Percentiles rank a stretch among this genome's conserved stretches.
Conservation (phyloP, 2,888 invertebrate species). For the Villa cingulata region DNA sequence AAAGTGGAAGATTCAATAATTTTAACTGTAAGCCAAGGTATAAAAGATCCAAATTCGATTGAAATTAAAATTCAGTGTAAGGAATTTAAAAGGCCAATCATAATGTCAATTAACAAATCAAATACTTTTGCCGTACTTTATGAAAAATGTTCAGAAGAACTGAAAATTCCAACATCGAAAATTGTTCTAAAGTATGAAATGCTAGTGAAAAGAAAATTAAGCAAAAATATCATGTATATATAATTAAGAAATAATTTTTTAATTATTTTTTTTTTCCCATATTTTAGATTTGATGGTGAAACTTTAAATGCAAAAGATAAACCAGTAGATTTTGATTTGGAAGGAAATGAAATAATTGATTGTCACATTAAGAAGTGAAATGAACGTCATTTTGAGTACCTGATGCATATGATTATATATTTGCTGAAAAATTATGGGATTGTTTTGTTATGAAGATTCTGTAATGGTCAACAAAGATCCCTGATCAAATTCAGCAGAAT, state of each 20-base stretch:
- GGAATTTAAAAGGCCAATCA: conserved; percentile 24
- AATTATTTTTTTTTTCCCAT: neutral
- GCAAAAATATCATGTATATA: neutral
- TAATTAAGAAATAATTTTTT: neutral
- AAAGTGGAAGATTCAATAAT: neutral
- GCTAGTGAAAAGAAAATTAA: neutral
- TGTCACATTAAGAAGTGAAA: too few species aligned
- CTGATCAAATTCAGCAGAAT: too few species aligned
- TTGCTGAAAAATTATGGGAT: too few species aligned
- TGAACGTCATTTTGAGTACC: too few species aligned
- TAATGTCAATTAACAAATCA: conserved; percentile 21
- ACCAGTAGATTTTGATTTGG: conserved; percentile 26
- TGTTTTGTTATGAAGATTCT: too few species aligned
- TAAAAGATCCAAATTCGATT: conserved; percentile 17
- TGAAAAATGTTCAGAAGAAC: conserved; percentile 28
- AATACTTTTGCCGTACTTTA: conserved; percentile 25
- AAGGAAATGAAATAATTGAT: conserved; percentile 29
- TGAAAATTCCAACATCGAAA: conserved; percentile 17
- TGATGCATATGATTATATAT: too few species aligned
- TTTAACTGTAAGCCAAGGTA: neutral
- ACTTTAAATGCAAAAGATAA: conserved; percentile 22
- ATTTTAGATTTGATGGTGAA: conserved; percentile 28
- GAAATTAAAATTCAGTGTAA: conserved; percentile 28
- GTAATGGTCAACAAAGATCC: too few species aligned
- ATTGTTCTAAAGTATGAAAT: conserved; percentile 5